Percentiles rank a stretch among this genome's conserved stretches.
Conservation (phyloP, 2,888 invertebrate genomes). For the Elysia crispata region DNA sequence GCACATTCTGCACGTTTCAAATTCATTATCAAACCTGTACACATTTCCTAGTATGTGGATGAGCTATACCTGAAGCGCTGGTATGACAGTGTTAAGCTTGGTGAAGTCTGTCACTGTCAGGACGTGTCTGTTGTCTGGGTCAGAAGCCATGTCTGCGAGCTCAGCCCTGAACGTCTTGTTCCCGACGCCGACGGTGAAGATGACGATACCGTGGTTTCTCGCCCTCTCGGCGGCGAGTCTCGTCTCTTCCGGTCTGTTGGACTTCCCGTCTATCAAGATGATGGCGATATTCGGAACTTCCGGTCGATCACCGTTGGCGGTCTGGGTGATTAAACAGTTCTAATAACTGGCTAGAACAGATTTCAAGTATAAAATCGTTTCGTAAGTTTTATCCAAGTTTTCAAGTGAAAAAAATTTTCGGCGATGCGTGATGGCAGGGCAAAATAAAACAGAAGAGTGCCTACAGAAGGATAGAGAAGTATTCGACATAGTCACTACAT, state of each 20-base stretch:
- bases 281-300: slow-evolving; percentile 68
- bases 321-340: background rate
- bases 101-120: slow-evolving; percentile 63
- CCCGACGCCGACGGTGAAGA: slow-evolving; percentile 68
- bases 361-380: too few species aligned
- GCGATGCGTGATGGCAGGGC: too few species aligned
- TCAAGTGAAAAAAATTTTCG: too few species aligned
- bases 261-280: slow-evolving; percentile 66
- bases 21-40: too few species aligned
- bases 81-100: slow-evolving; percentile 60
- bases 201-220: slow-evolving; percentile 56
- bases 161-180: slow-evolving; percentile 57
- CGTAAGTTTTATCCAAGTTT: too few species aligned
- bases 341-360: too few species aligned
- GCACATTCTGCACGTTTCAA: too few species aligned
- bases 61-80: slow-evolving; percentile 53
- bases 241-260: slow-evolving; percentile 63
- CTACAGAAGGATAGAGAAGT: too few species aligned
- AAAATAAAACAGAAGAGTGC: too few species aligned
- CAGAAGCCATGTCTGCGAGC: slow-evolving; percentile 66
- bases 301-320: slow-evolving; percentile 62
- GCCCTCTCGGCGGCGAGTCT: slow-evolving; percentile 58
- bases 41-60: slow-evolving; percentile 46
- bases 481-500: too few species aligned
- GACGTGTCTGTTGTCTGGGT: slow-evolving; percentile 67